These are phyloP conservation scores for Eupithecia vulgata DNA, from an alignment of 2,888 invertebrate genomes.

Conservation along the genomic window DNA sequence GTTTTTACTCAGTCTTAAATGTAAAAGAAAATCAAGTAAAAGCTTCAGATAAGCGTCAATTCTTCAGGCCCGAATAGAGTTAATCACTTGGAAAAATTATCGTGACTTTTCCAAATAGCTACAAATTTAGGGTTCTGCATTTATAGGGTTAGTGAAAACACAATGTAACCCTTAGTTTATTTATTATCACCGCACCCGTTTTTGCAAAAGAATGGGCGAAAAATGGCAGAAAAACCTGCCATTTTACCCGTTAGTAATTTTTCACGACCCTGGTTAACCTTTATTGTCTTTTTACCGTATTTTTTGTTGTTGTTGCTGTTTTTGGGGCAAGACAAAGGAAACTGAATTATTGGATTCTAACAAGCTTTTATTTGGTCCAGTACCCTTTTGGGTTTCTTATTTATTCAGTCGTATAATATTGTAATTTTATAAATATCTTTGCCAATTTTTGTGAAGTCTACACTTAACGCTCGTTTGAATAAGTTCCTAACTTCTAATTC, in stretches of 20 bases:
- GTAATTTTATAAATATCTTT: neutral
- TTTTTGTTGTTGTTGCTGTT: neutral
- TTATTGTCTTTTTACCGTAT: neutral
- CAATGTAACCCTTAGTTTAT: neutral
- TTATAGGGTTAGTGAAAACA: neutral
- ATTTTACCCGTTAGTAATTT: constrained; percentile 1
- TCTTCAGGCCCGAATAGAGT: neutral
- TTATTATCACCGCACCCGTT: neutral
- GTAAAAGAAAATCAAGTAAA: neutral
- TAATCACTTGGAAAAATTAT: neutral
- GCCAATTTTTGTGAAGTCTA: neutral
- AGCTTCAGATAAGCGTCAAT: neutral
- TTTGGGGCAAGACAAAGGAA: neutral
- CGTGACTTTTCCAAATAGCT: neutral
- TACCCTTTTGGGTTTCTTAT: neutral
- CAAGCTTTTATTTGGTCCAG: neutral
- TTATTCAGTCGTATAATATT: neutral
- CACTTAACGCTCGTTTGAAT: too few species aligned
- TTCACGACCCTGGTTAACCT: constrained; percentile 5
- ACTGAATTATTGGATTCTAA: neutral
- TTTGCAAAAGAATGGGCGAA: neutral
- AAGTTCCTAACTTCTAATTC: too few species aligned
- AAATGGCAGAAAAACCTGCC: neutral
- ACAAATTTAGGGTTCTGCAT: neutral
- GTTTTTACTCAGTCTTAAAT: neutral